These are phyloP conservation scores for Indicator indicator DNA, from an alignment of 2,113 vertebrate species.

Conservation along the genomic window DNA sequence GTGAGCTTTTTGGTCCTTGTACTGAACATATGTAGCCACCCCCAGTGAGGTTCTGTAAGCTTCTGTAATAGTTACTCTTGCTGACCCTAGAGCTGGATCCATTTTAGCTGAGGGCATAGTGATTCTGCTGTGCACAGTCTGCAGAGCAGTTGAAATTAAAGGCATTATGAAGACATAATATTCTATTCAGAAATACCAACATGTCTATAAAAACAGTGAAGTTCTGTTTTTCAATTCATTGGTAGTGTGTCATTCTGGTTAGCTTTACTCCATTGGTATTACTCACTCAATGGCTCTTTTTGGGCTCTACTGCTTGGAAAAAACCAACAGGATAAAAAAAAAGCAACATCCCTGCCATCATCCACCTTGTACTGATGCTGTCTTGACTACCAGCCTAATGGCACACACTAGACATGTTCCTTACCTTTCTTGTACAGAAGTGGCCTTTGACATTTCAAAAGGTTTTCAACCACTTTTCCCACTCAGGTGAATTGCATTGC, in stretches of 20 bases:
- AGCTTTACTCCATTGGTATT: not conserved
- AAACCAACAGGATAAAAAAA: not conserved
- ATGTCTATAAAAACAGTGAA: not conserved
- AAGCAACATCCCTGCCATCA: not conserved
- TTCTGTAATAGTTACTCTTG: not conserved
- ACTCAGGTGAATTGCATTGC: constrained; percentile 38
- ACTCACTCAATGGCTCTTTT: not conserved
- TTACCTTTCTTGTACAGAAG: not conserved
- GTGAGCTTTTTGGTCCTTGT: not conserved
- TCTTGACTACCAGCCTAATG: constrained; percentile 9
- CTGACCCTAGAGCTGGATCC: not conserved
- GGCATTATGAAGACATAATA: not conserved
- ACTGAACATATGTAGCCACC: not conserved
- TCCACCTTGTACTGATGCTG: not conserved
- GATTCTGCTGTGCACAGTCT: not conserved
- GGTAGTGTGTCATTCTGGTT: not conserved
- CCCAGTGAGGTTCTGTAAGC: not conserved
- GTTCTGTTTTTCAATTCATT: constrained; percentile 15
- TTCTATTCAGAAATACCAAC: not conserved
- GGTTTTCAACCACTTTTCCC: constrained; percentile 27
- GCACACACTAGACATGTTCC: not conserved
- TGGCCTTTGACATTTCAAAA: constrained; percentile 37
- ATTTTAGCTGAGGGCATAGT: not conserved
- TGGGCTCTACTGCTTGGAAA: not conserved
- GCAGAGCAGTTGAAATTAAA: not conserved